Conservation (phyloP, 2,113 vertebrate species). For the Lepus europaeus region DNA sequence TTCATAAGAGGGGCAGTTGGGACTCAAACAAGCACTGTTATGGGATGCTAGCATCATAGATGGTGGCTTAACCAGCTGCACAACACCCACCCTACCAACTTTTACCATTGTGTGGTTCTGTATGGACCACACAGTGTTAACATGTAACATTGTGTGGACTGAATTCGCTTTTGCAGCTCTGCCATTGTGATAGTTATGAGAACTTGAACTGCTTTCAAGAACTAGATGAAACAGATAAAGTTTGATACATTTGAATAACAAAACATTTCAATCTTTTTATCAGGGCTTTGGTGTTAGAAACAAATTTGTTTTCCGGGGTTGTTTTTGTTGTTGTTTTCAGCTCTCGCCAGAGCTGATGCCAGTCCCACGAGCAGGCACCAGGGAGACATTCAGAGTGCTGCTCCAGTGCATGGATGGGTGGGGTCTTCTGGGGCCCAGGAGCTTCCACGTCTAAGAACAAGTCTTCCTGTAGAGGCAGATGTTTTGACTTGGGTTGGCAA, state of each 20-base stretch:
- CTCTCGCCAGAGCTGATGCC: background rate
- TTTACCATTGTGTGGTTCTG: background rate
- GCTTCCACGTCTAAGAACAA: background rate
- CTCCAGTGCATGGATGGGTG: background rate
- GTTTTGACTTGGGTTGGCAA: background rate
- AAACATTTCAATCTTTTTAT: background rate
- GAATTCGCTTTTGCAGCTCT: background rate
- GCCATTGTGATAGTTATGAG: background rate
- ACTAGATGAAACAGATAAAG: background rate
- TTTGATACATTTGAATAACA: background rate
- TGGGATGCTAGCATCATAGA: no score
- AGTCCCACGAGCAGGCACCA: fast-evolving
- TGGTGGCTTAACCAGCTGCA: no score
- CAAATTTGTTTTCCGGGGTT: background rate
- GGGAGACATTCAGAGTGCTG: no score
- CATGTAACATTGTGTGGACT: background rate
- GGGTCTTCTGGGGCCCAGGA: background rate
- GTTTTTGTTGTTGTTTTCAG: background rate
- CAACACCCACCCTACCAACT: background rate
- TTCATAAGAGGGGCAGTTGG: no score
- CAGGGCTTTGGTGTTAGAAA: background rate
- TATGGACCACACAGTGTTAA: background rate
- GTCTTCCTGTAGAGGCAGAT: background rate
- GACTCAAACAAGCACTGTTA: no score
- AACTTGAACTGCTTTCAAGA: background rate